Evolutionary conservation across 2,797 vertebrate genomes (phyloP).

Genomic region (Rhinophrynus dorsalis): DNA sequence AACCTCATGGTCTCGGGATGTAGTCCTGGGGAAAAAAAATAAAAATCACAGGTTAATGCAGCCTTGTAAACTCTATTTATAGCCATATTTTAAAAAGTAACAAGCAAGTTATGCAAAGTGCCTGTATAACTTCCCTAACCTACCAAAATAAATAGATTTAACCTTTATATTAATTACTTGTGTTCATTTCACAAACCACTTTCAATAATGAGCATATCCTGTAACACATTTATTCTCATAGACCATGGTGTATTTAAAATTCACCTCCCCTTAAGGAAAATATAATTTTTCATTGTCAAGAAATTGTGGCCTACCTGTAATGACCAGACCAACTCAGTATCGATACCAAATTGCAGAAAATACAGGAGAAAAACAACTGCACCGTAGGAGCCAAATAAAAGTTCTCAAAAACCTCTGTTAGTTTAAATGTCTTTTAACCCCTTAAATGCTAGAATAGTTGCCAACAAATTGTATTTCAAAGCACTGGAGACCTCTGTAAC

Average conservation of each 20-base stretch:
- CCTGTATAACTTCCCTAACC: conserved; percentile 41
- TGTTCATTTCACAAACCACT: conserved; percentile 21
- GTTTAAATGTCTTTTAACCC: too few species aligned
- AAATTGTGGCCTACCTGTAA: not conserved
- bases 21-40: too few species aligned
- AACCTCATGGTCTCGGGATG: too few species aligned
- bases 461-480: too few species aligned
- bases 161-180: conserved; percentile 49
- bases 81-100: conserved; percentile 45
- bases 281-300: too few species aligned
- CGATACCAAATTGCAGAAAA: too few species aligned
- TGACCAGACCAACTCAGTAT: not conserved
- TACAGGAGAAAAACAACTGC: too few species aligned
- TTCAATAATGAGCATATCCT: conserved; percentile 43
- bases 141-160: conserved; percentile 47
- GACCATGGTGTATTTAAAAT: conserved; percentile 18
- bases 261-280: conserved; percentile 17
- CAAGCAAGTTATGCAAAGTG: conserved; percentile 46
- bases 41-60: too few species aligned
- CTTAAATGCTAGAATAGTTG: too few species aligned
- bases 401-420: too few species aligned
- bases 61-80: conserved; percentile 48
- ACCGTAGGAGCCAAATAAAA: too few species aligned
- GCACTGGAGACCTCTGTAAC: too few species aligned
- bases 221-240: conserved; percentile 36